A percentile compares a stretch with the other conserved stretches of the same genome.
Evolutionary conservation across 2,888 invertebrate species (phyloP).

Genomic region (Mesoligia furuncula): DNA sequence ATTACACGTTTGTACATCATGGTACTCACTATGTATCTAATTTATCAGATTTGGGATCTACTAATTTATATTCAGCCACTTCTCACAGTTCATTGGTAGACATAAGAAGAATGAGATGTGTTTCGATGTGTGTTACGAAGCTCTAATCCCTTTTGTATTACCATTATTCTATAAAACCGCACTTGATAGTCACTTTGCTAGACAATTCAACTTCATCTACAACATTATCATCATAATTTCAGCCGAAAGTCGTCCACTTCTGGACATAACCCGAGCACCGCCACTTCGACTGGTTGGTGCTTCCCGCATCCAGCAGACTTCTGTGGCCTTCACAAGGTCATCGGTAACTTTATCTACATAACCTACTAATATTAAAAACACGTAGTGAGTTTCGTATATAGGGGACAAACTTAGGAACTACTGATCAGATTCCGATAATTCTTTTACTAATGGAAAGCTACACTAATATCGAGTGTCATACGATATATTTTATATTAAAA

Average conservation of each 20-base stretch:
- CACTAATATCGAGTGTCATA: neutral
- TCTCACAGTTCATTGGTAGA: neutral
- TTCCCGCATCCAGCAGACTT: neutral
- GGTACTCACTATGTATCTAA: constrained; percentile 18
- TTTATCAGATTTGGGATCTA: constrained; percentile 25
- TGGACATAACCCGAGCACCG: neutral
- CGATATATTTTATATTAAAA: neutral
- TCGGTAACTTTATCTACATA: too few species aligned
- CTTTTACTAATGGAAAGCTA: neutral
- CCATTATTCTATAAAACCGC: neutral
- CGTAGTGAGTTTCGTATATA: neutral
- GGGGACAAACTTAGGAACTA: too few species aligned
- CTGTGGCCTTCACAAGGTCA: neutral
- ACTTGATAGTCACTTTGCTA: neutral
- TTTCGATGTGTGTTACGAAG: neutral
- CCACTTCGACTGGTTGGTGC: neutral
- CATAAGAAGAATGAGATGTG: neutral
- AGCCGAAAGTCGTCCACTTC: too few species aligned
- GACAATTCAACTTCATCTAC: neutral
- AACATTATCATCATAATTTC: neutral
- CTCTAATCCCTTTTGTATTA: neutral
- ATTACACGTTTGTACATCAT: constrained; percentile 23
- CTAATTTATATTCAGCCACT: constrained; percentile 23
- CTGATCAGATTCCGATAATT: neutral
- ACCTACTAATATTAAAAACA: neutral